phyloP scores from a whole-genome alignment of 2,888 invertebrate genomes.

The Heliconius erato region DNA sequence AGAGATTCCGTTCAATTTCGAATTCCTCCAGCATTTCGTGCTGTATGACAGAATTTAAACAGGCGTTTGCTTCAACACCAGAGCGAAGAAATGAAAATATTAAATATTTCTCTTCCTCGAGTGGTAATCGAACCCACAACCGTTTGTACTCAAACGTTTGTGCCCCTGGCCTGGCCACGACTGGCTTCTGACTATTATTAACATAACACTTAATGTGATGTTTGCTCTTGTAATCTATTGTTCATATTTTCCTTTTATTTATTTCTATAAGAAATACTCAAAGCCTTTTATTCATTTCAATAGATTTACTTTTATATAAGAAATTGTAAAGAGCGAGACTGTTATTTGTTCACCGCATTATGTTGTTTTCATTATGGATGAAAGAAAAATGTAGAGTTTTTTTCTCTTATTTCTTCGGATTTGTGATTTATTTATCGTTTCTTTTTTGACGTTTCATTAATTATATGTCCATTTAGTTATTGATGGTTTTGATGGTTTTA shows the following conservation, averaged over 20 bases:
- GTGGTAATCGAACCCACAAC: not conserved
- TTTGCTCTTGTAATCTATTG: no score
- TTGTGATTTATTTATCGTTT: conserved; percentile 11
- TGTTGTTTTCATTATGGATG: conserved; percentile 24
- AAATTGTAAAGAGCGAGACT: conserved; percentile 21
- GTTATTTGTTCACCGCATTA: conserved; percentile 34
- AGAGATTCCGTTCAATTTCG: no score
- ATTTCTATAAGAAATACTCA: not conserved
- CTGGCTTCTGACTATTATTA: no score
- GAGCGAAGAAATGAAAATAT: not conserved
- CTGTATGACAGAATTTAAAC: not conserved
- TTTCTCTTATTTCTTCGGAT: conserved; percentile 31
- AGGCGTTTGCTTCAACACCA: not conserved
- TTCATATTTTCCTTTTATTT: no score
- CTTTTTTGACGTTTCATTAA: conserved; percentile 21
- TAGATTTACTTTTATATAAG: not conserved
- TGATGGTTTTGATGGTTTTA: no score
- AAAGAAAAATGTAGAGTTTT: not conserved
- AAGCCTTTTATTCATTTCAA: not conserved
- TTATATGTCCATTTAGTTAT: not conserved
- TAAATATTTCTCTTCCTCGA: not conserved
- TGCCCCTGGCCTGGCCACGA: no score
- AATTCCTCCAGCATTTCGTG: no score
- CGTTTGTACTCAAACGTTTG: no score
- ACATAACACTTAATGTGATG: no score